Base-by-base conservation (phyloP, 2,888 invertebrate genomes). In the Lottia gigantea region DNA sequence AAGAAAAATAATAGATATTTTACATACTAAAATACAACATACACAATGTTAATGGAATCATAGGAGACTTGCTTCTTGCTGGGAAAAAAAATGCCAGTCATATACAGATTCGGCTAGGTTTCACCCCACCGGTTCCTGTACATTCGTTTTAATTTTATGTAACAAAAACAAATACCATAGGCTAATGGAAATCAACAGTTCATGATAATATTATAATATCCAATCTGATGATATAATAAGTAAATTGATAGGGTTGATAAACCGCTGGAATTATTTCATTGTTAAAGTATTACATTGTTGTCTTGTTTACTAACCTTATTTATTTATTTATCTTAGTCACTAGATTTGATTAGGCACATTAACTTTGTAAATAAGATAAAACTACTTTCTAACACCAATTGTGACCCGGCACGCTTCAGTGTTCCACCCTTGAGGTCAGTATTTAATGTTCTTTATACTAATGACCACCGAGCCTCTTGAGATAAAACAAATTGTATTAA, bases 401-500 rank as follows among this genome's bases (percentile, higher is more conserved):
- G 55, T 55, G 19, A 55, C 19, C 23, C 55, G 55, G 55, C 55
- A 55, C 55, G 55, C 55, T 55, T 55, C 55, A 23, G 8, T 55
- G 55, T 55, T 55, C 23, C 19, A 55, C 19, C 55, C 55, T 55
- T 8, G 55, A 19, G 55, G 55, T 55, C 55, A 55, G 12, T 55
- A 23, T 55, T 55, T 55, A 55, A 55, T 55, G 55, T 23, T 23
- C 23, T 55, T 55, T 23, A 55, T 55, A 55, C 19, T 55, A 55
- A 55, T 55, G 55, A 23, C 55, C 55, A 55, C 55, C 12, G 55
- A 55, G 23, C 11, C 19, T 23, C 23, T 19, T 19, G 19, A 55
- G 55, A 55, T 55, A 55, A 55, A 55, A 55, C 55, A 55, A 55
- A 55, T 55, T 55, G 23, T 55, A 55, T 55, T 23, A 55, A 40